Evolutionary conservation across 2,113 vertebrate species (phyloP).

Genomic region (Coracopsis vasa): DNA sequence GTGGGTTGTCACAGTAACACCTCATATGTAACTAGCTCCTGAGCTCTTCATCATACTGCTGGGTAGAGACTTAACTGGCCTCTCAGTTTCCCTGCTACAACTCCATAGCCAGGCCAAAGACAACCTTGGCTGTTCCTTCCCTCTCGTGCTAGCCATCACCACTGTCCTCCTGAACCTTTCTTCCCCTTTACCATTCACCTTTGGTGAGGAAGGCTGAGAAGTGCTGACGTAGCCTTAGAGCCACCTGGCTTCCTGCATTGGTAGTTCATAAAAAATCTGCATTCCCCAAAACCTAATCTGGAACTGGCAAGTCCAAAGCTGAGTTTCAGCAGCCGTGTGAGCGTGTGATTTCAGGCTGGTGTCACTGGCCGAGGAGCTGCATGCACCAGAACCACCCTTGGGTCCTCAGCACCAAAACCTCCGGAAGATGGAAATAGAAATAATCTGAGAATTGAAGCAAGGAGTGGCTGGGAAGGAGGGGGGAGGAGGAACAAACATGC

Average conservation of each 20-base stretch:
- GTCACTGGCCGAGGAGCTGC: background rate
- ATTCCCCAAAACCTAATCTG: background rate
- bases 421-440: background rate
- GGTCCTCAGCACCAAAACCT: background rate
- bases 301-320: background rate
- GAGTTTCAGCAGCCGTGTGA: background rate
- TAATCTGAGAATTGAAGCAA: background rate
- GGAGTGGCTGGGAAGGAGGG: background rate
- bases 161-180: background rate
- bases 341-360: background rate
- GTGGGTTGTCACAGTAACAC: constrained; percentile 30
- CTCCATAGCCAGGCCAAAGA: background rate
- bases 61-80: background rate
- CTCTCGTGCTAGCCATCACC: background rate
- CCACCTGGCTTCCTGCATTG: background rate
- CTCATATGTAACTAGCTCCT: background rate
- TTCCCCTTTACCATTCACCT: background rate
- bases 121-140: background rate
- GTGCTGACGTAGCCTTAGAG: background rate
- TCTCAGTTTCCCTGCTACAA: background rate
- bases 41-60: accelerated
- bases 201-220: background rate
- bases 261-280: background rate
- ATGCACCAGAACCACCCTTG: background rate
- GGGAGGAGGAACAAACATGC: background rate